A percentile compares a stretch with the other conserved stretches of the same genome.
Conservation (phyloP, 2,888 invertebrate species). For the Gandaritis pyraliata region DNA sequence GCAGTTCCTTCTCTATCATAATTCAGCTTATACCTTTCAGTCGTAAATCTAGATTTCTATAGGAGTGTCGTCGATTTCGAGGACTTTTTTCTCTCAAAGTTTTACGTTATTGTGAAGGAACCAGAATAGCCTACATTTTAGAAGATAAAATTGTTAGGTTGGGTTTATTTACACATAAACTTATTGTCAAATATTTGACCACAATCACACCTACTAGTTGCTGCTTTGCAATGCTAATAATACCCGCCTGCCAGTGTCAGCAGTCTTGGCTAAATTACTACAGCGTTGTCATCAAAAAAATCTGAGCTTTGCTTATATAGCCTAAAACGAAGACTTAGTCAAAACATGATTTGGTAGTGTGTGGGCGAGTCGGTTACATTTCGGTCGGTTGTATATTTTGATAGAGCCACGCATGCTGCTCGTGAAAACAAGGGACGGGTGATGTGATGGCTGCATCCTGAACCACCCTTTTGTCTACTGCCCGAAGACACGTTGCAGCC, state of each 20-base stretch:
- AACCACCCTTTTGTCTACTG: slow-evolving; percentile 53
- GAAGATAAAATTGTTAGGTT: too few relatives aligned
- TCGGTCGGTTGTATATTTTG: slow-evolving; percentile 77
- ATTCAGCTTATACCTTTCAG: slow-evolving; percentile 16
- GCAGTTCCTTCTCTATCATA: slow-evolving; percentile 22
- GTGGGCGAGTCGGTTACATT: slow-evolving; percentile 76
- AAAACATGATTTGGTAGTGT: slow-evolving; percentile 62
- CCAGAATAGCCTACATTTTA: too few relatives aligned
- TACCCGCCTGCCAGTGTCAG: too few relatives aligned
- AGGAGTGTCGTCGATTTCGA: slow-evolving; percentile 16
- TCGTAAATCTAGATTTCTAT: slow-evolving; percentile 21
- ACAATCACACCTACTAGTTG: too few relatives aligned
- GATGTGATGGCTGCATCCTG: slow-evolving; percentile 70
- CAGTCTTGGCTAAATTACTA: too few relatives aligned
- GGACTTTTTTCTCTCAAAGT: background rate
- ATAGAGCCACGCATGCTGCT: slow-evolving; percentile 67
- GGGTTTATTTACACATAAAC: too few relatives aligned
- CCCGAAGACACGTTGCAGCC: slow-evolving; percentile 37
- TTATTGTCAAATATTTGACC: too few relatives aligned
- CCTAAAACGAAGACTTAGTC: slow-evolving; percentile 47
- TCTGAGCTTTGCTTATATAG: too few relatives aligned
- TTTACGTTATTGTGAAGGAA: background rate
- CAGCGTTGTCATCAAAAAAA: too few relatives aligned
- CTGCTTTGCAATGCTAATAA: too few relatives aligned
- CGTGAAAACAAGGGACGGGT: slow-evolving; percentile 69